Evolutionary conservation across 1,140 invertebrate species (phyloP), one percentile per base, ranked within the genome.

Genomic region (Drosophila repleta): DNA sequence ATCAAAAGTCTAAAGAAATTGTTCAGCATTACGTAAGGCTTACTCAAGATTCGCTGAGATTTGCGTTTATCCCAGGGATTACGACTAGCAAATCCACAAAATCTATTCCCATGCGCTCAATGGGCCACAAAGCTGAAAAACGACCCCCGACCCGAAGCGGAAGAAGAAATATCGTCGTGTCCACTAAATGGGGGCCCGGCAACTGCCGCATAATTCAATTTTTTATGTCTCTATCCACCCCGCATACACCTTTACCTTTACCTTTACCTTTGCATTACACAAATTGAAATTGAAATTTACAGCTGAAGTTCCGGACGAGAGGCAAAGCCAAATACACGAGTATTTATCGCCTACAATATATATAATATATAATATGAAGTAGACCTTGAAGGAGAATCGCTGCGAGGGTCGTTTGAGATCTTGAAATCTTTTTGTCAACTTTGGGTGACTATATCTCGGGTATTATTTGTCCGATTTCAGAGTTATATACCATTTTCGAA

Each of bases 201-300:
- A 76, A 69, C 74, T 56, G 57, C 66, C 66, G 58, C 63, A 80
- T 87, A 87, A 87, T 76, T 87, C 82, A 82, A 87, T 79, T 82
- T 81, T 13, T 65, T 49, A 82, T 82, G 71, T 74, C 65, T 76
- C 66, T 13, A 11, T 35, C 32, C 32, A 35, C 32, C 82, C n/a
- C n/a, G n/a, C n/a, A n/a, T n/a, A n/a, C n/a, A n/a, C n/a, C n/a
- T n/a, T n/a, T n/a, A n/a, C n/a, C n/a, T n/a, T n/a, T n/a, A n/a
- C n/a, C n/a, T n/a, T n/a, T n/a, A n/a, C n/a, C 72, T 78, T 67
- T 49, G 79, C 60, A 70, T 70, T 70, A 70, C 35, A 55, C 67
- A 70, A 70, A 70, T 70, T 64, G 66, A 37, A 61, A 46, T 61
- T 81, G 81, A 87, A 84, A 84, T 81, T 77, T 72, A 69, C 58